phyloP scores from a whole-genome alignment of 1,140 invertebrate species.

The Diprion similis region DNA sequence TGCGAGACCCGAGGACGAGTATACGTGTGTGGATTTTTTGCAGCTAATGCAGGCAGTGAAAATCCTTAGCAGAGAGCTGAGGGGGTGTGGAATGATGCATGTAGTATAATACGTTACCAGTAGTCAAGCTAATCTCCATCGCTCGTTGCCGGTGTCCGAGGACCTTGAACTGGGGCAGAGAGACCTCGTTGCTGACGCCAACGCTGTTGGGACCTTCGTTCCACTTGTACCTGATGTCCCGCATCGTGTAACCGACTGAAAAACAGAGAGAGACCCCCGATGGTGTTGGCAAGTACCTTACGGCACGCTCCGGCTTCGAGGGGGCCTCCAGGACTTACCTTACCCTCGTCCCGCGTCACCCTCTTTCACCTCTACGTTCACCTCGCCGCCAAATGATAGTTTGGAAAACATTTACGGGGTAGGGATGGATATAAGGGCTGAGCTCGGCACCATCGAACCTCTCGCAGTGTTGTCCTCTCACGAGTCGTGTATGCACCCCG shows the following conservation, averaged over 20 bases:
- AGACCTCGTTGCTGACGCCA: conserved; percentile 90
- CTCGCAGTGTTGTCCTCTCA: not conserved
- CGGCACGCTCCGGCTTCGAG: conserved; percentile 57
- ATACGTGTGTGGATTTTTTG: not conserved
- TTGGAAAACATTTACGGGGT: not conserved
- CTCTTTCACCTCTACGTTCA: not conserved
- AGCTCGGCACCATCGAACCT: not conserved
- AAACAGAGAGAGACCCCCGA: conserved; percentile 72
- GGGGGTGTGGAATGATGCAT: conserved; percentile 32
- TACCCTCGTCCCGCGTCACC: conserved; percentile 17
- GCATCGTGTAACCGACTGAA: conserved; percentile 96
- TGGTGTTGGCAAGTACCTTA: conserved; percentile 72
- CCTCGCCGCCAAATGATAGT: not conserved
- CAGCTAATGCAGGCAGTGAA: no score
- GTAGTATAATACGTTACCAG: conserved; percentile 74
- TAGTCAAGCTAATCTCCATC: conserved; percentile 91
- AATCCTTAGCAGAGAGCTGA: no score
- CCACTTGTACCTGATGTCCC: conserved; percentile 96
- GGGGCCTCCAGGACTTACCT: conserved; percentile 62
- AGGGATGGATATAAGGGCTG: not conserved
- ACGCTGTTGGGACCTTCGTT: conserved; percentile 91
- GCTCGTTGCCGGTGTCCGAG: conserved; percentile 87
- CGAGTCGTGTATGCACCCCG: no score
- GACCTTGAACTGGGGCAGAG: conserved; percentile 94
- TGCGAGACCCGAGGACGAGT: not conserved